phyloP scores from a whole-genome alignment of 2,113 vertebrate genomes.

The Poeciliopsis retropinna region DNA sequence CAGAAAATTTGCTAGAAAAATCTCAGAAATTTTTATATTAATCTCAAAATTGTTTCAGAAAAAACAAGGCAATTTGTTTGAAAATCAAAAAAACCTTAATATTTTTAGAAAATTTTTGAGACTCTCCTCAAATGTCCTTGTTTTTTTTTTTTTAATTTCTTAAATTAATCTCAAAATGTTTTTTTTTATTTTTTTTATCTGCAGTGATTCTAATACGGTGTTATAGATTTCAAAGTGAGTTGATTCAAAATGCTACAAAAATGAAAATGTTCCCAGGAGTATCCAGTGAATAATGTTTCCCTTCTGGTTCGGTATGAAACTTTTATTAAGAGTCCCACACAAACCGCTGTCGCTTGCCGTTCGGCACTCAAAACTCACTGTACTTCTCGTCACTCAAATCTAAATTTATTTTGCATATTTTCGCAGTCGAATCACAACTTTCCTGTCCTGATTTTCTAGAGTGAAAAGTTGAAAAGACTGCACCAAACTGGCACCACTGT shows the following conservation, averaged over 20 bases:
- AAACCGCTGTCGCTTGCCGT: not conserved
- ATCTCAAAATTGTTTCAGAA: no score
- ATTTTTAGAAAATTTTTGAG: no score
- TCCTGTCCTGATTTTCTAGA: slow-evolving; percentile 1
- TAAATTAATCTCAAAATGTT: no score
- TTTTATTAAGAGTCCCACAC: not conserved
- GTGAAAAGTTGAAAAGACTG: slow-evolving; percentile 70
- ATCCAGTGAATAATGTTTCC: not conserved
- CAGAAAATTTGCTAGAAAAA: no score
- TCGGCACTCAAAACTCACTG: not conserved
- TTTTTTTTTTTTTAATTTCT: no score
- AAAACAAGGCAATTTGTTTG: no score
- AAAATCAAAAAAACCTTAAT: no score
- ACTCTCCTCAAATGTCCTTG: no score
- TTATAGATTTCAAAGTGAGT: not conserved
- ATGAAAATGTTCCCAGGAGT: not conserved
- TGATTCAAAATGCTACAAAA: not conserved
- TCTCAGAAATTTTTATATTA: no score
- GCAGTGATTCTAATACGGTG: not conserved
- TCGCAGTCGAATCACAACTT: not conserved
- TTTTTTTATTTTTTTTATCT: no score
- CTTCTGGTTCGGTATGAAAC: not conserved
- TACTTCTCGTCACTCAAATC: accelerated
- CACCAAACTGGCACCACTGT: slow-evolving; percentile 86
- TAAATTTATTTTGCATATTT: not conserved